These are phyloP conservation scores for Chloroclysta siterata DNA, from an alignment of 2,888 invertebrate species.

Conservation along the genomic window DNA sequence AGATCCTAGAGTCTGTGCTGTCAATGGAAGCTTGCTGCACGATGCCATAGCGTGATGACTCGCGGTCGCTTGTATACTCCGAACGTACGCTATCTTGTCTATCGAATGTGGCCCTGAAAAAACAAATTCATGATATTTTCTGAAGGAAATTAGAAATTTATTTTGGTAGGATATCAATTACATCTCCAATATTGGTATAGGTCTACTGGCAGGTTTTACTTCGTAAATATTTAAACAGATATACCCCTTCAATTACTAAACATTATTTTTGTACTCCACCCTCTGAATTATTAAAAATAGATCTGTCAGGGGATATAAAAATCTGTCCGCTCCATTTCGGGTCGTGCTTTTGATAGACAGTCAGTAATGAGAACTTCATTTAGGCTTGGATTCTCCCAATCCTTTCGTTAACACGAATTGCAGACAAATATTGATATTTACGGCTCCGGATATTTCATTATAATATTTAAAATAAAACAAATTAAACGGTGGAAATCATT, in stretches of 20 bases:
- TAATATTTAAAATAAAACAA: conserved; percentile 33
- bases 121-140: conserved; percentile 41
- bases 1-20: conserved; percentile 96
- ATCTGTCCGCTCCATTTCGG: conserved; percentile 51
- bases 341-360: conserved; percentile 50
- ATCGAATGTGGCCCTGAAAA: conserved; percentile 92
- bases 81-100: conserved; percentile 95
- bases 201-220: conserved; percentile 20
- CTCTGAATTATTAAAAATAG: conserved; percentile 51
- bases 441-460: conserved; percentile 44
- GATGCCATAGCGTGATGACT: conserved; percentile 93
- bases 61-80: conserved; percentile 95
- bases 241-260: conserved; percentile 19
- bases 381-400: conserved; percentile 50
- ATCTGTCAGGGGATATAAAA: conserved; percentile 52
- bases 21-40: conserved; percentile 97
- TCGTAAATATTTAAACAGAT: conserved; percentile 38
- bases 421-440: conserved; percentile 50
- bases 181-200: conserved; percentile 26
- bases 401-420: conserved; percentile 51
- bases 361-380: conserved; percentile 57
- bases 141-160: conserved; percentile 17
- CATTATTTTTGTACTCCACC: conserved; percentile 36
- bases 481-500: conserved; percentile 19
- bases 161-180: conserved; percentile 31